Conservation (phyloP, 1,140 invertebrate genomes). For the Scylla paramamosain region DNA sequence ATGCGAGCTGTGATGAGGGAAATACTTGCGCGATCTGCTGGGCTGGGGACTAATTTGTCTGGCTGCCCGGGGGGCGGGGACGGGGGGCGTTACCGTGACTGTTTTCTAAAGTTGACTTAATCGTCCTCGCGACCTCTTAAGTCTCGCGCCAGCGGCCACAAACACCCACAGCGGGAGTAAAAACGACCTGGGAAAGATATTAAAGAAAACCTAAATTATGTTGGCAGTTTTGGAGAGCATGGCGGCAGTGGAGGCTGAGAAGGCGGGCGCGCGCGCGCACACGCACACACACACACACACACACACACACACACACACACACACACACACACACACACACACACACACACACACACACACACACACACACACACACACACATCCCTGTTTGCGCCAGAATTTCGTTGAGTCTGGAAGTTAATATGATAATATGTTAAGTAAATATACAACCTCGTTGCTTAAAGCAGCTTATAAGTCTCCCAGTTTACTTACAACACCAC, state of each 20-base stretch:
- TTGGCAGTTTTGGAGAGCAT: not conserved
- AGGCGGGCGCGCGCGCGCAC: not conserved
- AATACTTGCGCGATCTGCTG: too few relatives aligned
- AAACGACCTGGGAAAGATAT: not conserved
- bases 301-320: constrained; percentile 12
- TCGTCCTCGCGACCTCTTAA: not conserved
- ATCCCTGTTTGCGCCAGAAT: not conserved
- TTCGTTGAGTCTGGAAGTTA: constrained; percentile 5
- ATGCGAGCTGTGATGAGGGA: not conserved
- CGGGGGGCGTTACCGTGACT: not conserved
- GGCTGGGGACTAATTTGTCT: too few relatives aligned
- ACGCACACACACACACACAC: constrained; percentile 7
- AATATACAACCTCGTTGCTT: constrained; percentile 12
- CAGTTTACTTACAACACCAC: constrained; percentile 12
- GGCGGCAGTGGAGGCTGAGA: not conserved
- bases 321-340: constrained; percentile 20
- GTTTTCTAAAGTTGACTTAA: not conserved
- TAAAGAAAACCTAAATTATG: constrained; percentile 24
- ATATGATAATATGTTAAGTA: constrained; percentile 25
- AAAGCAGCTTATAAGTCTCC: not conserved
- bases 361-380: constrained; percentile 20
- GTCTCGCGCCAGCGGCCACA: constrained; percentile 4
- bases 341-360: constrained; percentile 12
- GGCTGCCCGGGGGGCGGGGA: too few relatives aligned
- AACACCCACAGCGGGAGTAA: not conserved